phyloP scores from a whole-genome alignment of 1,140 invertebrate genomes.

The Temnothorax nylanderi region DNA sequence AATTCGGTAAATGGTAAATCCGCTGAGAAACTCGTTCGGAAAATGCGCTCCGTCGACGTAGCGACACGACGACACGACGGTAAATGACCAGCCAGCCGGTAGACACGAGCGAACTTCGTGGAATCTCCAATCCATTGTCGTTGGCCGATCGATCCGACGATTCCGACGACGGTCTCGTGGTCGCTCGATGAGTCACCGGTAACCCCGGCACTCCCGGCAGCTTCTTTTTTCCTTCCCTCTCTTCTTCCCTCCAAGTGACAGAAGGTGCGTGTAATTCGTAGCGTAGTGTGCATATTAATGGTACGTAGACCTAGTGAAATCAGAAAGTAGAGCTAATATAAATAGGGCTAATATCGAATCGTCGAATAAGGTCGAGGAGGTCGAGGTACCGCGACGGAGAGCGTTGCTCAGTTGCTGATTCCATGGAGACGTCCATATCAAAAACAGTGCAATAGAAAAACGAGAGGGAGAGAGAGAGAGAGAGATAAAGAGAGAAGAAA shows the following conservation, averaged over 20 bases:
- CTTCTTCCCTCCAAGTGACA: not conserved
- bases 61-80: not conserved
- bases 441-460: not conserved
- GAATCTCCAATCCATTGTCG: not conserved
- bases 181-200: constrained; percentile 11
- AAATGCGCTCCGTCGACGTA: not conserved
- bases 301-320: not conserved
- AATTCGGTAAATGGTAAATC: not conserved
- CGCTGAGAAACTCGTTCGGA: not conserved
- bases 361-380: not conserved
- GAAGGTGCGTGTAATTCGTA: not conserved
- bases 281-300: not conserved
- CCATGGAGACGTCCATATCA: not conserved
- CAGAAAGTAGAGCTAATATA: not conserved
- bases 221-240: not conserved
- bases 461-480: not conserved
- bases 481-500: not conserved
- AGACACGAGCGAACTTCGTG: too few species aligned
- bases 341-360: not conserved
- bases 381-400: too few species aligned
- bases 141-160: not conserved
- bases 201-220: constrained; percentile 1
- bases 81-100: not conserved
- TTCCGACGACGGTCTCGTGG: not conserved
- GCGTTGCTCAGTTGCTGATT: not conserved